These are phyloP conservation scores for Herminia tarsipennalis DNA, from an alignment of 2,888 invertebrate genomes.

Conservation along the genomic window DNA sequence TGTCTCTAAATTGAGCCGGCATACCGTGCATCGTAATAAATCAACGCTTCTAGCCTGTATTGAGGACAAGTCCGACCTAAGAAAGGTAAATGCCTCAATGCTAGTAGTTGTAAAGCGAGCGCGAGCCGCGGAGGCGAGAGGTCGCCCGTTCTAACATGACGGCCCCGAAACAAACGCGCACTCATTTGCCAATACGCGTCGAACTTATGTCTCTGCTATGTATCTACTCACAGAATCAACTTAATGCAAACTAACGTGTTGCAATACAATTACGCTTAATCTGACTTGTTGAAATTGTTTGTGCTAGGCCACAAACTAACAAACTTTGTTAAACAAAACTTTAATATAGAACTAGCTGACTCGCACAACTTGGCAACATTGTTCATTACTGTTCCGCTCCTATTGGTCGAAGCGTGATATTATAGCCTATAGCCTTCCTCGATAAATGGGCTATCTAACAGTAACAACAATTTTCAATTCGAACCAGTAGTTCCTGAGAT, in stretches of 20 bases:
- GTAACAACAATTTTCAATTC: no score
- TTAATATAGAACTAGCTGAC: no score
- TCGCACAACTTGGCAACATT: no score
- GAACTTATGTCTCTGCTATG: slow-evolving; percentile 40
- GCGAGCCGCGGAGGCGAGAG: slow-evolving; percentile 70
- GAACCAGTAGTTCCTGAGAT: no score
- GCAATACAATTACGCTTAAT: slow-evolving; percentile 24
- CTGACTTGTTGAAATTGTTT: slow-evolving; percentile 33
- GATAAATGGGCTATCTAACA: no score
- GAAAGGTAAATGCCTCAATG: slow-evolving; percentile 84
- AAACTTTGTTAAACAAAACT: no score
- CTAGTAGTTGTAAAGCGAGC: slow-evolving; percentile 67
- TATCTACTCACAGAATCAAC: slow-evolving; percentile 35
- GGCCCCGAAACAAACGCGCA: slow-evolving; percentile 78
- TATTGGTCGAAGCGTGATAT: no score
- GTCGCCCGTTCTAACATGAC: slow-evolving; percentile 77
- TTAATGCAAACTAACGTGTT: slow-evolving; percentile 33
- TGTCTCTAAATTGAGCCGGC: slow-evolving; percentile 70
- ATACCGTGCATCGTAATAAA: slow-evolving; percentile 78
- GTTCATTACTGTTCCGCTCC: no score
- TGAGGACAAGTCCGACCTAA: slow-evolving; percentile 82
- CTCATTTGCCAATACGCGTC: slow-evolving; percentile 74
- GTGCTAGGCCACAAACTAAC: slow-evolving; percentile 19
- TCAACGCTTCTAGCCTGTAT: slow-evolving; percentile 76
- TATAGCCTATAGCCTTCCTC: no score